phyloP scores from a whole-genome alignment of 2,888 invertebrate genomes.

The Drosophila formosana region DNA sequence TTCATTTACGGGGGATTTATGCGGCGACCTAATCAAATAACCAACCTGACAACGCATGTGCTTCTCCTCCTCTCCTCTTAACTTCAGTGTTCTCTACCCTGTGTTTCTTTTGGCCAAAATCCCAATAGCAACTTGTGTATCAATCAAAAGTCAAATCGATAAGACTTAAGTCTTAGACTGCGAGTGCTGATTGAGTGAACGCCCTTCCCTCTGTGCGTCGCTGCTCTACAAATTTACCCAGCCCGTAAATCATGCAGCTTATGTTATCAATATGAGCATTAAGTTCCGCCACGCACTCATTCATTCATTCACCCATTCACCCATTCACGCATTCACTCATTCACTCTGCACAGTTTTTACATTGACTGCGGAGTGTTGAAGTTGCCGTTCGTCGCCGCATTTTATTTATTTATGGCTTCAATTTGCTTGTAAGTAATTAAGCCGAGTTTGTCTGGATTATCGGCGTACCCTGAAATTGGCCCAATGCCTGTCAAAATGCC shows the following conservation, averaged over 20 bases:
- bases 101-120: slow-evolving; percentile 21
- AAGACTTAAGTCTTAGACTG: slow-evolving; percentile 58
- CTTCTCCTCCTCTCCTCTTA: neutral
- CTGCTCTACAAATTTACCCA: neutral
- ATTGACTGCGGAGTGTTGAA: slow-evolving; percentile 50
- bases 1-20: slow-evolving; percentile 74
- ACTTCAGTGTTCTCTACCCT: neutral
- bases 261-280: slow-evolving; percentile 78
- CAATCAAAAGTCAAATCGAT: slow-evolving; percentile 80
- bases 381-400: slow-evolving; percentile 51
- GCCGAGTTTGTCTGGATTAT: slow-evolving; percentile 75
- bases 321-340: neutral
- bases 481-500: slow-evolving; percentile 50
- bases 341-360: slow-evolving; percentile 21
- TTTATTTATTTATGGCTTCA: slow-evolving; percentile 78
- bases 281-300: slow-evolving; percentile 26
- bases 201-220: neutral
- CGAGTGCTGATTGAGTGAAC: slow-evolving; percentile 51
- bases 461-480: slow-evolving; percentile 55
- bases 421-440: slow-evolving; percentile 77
- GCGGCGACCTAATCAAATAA: slow-evolving; percentile 55
- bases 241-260: slow-evolving; percentile 66
- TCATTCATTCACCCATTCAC: slow-evolving; percentile 3
- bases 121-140: slow-evolving; percentile 51
- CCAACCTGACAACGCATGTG: slow-evolving; percentile 44